These are phyloP conservation scores for Apamea epomidion DNA, from an alignment of 2,888 invertebrate species.

Conservation along the genomic window DNA sequence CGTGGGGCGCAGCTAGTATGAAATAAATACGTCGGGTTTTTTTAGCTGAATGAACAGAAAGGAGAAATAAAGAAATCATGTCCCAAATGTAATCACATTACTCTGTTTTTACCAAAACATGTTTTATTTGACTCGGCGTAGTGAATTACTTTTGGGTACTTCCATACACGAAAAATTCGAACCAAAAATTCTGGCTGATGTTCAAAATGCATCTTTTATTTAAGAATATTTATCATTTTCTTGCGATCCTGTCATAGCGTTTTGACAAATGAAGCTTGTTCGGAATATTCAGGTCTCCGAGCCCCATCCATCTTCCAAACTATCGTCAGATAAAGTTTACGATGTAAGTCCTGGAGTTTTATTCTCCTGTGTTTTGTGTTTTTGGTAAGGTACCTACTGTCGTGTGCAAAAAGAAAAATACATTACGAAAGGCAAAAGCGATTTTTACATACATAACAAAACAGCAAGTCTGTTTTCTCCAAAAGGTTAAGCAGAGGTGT, in stretches of 20 bases:
- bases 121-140: constrained; percentile 23
- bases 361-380: constrained; percentile 15
- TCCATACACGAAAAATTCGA: constrained; percentile 20
- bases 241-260: constrained; percentile 44
- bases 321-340: constrained; percentile 33
- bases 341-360: constrained; percentile 9
- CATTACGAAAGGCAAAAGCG: neutral
- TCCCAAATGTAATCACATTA: constrained; percentile 41
- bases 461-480: too few relatives aligned
- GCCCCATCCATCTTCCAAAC: constrained; percentile 43
- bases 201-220: constrained; percentile 56
- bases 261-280: constrained; percentile 57
- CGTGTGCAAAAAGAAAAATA: constrained; percentile 20
- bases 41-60: constrained; percentile 15
- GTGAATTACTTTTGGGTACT: constrained; percentile 25
- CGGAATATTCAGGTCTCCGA: constrained; percentile 33
- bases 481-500: too few relatives aligned
- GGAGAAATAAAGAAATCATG: constrained; percentile 30
- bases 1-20: neutral
- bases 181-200: constrained; percentile 53
- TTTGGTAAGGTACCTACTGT: neutral
- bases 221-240: constrained; percentile 56
- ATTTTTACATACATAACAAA: neutral
- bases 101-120: constrained; percentile 35
- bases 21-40: neutral